Evolutionary conservation across 2,797 vertebrate species (phyloP), one percentile per base, ranked within the genome.

Genomic region (Crenichthys baileyi): DNA sequence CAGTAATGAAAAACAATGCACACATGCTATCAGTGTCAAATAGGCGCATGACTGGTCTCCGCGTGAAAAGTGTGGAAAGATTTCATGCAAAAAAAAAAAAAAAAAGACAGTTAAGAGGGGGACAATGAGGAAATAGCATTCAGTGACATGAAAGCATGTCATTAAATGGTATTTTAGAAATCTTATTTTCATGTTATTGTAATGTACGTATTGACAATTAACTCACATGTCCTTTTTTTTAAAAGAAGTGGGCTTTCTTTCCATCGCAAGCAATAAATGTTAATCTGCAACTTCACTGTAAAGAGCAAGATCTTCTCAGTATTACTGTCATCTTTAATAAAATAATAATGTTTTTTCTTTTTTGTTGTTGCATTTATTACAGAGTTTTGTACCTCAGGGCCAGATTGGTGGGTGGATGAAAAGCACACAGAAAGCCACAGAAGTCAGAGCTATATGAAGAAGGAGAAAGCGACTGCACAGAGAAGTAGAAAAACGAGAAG

Each of bases 401-500:
- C 61, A 50, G 29, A 26, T 50, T 18, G 20, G 39, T 73, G 36
- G 51, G 0, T 24, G 12, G 61, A 50, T 60, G n/a, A 63, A 63
- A 74, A 70, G 74, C 26, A 22, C 2, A 18, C 41, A 48, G 41
- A 48, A 26, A 70, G 63, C 18, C 44, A 73, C 2, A 16, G 76
- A 81, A 73, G 70, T 77, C 65, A 53, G 46, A 63, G 77, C 26
- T 3, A 36, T 5, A 41, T 18, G 18, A 48, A 76, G 18, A 72
- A 29, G 78, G 39, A 84, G 6, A 50, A 18, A 56, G 1, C 51
- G 39, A 65, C 72, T 44, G 24, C 20, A 70, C 13, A 71, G 4
- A 79, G 1, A 77, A 77, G 56, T 50, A 39, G 61, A 83, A 75
- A 60, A 79, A 84, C 55, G 46, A 72, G 44, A 31, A 46, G 26